A percentile compares a stretch with the other conserved stretches of the same genome.
Evolutionary conservation across 1,140 invertebrate genomes (phyloP).

Genomic region (Phymorhynchus buccinoides): DNA sequence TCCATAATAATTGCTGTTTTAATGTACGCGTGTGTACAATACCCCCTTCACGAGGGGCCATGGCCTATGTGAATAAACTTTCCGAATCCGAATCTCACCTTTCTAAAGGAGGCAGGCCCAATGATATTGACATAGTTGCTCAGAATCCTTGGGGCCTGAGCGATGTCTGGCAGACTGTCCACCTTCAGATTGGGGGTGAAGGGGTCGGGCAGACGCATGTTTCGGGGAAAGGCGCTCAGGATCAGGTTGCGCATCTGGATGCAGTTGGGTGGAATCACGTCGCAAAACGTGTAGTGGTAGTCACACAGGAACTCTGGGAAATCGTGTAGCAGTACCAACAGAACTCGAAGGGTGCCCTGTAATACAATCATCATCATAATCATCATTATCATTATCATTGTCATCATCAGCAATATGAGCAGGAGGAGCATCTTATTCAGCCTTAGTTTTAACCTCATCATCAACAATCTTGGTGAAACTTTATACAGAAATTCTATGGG

Average conservation of each 20-base stretch:
- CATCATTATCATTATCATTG: no score
- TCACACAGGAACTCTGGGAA: conserved; percentile 99
- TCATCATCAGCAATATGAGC: no score
- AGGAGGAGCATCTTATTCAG: no score
- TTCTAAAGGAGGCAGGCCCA: conserved; percentile 90
- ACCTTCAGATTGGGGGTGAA: conserved; percentile 93
- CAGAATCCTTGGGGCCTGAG: conserved; percentile 87
- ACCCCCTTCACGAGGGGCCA: no score
- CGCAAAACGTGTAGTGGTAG: conserved; percentile 99
- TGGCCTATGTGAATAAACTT: no score
- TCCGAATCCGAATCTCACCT: conserved; percentile 76
- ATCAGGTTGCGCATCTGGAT: conserved; percentile 99
- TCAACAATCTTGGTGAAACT: no score
- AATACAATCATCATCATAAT: no score
- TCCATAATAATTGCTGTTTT: no score
- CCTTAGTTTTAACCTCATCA: no score
- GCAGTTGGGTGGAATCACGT: conserved; percentile 98
- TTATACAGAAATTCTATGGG: no score
- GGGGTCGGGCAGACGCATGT: conserved; percentile 97
- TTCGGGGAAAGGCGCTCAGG: conserved; percentile 96
- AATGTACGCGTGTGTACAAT: no score
- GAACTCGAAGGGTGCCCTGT: conserved; percentile 92
- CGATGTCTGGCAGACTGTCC: conserved; percentile 90
- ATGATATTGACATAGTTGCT: conserved; percentile 92
- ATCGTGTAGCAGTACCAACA: conserved; percentile 97